phyloP scores from a whole-genome alignment of 2,888 invertebrate genomes.

The Lycocerus yunnanus region DNA sequence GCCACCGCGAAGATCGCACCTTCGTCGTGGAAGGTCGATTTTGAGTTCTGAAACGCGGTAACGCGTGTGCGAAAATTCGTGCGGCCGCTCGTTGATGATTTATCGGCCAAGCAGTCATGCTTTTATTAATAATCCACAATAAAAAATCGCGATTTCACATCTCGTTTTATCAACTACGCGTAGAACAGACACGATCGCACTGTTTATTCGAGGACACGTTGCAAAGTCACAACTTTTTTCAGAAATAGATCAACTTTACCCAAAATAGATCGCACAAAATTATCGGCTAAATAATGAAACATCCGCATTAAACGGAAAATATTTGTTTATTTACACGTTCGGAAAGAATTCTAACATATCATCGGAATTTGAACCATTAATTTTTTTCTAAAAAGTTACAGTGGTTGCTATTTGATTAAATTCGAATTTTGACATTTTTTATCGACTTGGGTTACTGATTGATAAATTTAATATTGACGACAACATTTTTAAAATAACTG shows the following conservation, averaged over 20 bases:
- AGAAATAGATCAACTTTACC: constrained; percentile 20
- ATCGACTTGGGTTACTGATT: not conserved
- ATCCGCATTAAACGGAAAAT: not conserved
- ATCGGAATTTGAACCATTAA: not conserved
- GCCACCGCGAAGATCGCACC: constrained; percentile 49
- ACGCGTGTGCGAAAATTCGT: constrained; percentile 55
- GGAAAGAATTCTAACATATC: not conserved
- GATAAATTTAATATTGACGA: not conserved
- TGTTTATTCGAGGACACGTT: constrained; percentile 14
- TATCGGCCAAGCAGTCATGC: constrained; percentile 55
- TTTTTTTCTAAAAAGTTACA: not conserved
- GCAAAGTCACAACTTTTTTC: constrained; percentile 9
- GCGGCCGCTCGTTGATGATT: constrained; percentile 60
- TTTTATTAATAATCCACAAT: constrained; percentile 25
- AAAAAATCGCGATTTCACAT: constrained; percentile 23
- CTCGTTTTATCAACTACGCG: constrained; percentile 31
- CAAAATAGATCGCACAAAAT: constrained; percentile 24
- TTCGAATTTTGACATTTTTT: not conserved
- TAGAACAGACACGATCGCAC: constrained; percentile 34
- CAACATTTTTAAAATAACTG: not conserved
- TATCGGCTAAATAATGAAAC: not conserved
- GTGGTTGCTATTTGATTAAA: not conserved
- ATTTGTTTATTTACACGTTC: not conserved
- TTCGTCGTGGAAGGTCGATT: constrained; percentile 41
- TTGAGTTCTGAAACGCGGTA: constrained; percentile 39